A percentile compares a stretch with the other conserved stretches of the same genome.
Evolutionary conservation across 2,888 invertebrate species (phyloP).

Genomic region (Philonicus albiceps): DNA sequence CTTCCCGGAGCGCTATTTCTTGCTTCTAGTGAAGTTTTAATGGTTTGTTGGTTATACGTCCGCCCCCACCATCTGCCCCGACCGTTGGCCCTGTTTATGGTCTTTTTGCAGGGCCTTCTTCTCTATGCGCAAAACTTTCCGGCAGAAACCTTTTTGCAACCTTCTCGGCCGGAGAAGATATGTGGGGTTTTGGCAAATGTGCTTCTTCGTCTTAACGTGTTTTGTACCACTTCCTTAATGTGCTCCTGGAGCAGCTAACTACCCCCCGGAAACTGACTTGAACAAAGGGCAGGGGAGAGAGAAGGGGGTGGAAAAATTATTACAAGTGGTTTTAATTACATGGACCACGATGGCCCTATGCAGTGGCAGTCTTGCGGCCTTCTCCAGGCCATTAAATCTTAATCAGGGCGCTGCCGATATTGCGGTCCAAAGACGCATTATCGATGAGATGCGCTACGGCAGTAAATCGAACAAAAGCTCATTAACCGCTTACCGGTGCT

Average conservation of each 20-base stretch:
- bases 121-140: background rate
- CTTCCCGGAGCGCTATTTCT: conserved; percentile 8
- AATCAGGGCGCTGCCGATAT: conserved; percentile 14
- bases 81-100: conserved; percentile 33
- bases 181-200: conserved; percentile 38
- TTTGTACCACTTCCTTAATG: conserved; percentile 37
- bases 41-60: conserved; percentile 37
- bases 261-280: background rate
- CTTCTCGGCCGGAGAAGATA: conserved; percentile 8
- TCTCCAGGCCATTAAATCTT: conserved; percentile 38
- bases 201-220: conserved; percentile 33
- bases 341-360: background rate
- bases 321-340: conserved; percentile 35
- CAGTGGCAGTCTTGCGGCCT: background rate
- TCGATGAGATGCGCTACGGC: background rate
- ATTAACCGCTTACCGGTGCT: conserved; percentile 43
- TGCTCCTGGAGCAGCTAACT: conserved; percentile 14
- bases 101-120: conserved; percentile 11
- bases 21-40: conserved; percentile 28
- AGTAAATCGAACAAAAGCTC: conserved; percentile 43
- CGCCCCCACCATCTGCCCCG: conserved; percentile 40
- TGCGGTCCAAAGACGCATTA: background rate
- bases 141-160: background rate
- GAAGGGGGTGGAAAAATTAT: conserved; percentile 24
- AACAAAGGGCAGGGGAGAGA: background rate